Evolutionary conservation across 2,888 invertebrate genomes (phyloP).

Genomic region (Eristalinus sepulchralis): DNA sequence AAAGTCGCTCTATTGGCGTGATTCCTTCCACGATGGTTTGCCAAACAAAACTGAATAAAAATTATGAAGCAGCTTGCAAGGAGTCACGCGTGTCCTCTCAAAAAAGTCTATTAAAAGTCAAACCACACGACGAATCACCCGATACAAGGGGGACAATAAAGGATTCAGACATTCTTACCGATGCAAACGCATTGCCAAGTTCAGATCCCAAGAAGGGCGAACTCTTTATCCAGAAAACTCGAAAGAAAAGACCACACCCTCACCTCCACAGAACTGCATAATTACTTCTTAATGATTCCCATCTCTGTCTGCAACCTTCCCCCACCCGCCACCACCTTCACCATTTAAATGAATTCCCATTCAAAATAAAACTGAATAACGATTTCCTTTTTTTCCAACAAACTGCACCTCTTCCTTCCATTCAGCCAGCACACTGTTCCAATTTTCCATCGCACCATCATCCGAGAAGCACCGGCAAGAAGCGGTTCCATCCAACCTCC

Average conservation of each 20-base stretch:
- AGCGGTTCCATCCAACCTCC: background rate
- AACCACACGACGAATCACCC: too few relatives aligned
- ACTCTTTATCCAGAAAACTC: too few relatives aligned
- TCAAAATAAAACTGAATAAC: constrained; percentile 1
- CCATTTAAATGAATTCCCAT: background rate
- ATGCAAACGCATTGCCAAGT: background rate
- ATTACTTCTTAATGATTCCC: background rate
- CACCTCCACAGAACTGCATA: background rate
- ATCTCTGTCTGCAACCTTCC: background rate
- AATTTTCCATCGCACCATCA: constrained; percentile 12
- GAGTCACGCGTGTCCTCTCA: too few relatives aligned
- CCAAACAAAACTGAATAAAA: too few relatives aligned
- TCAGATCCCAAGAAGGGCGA: background rate
- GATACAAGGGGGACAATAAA: too few relatives aligned
- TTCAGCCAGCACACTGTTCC: constrained; percentile 30
- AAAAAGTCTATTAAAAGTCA: too few relatives aligned
- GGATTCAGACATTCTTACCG: too few relatives aligned
- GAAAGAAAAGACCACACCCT: background rate
- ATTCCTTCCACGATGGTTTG: too few relatives aligned
- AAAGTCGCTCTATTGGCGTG: too few relatives aligned
- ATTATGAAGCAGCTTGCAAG: too few relatives aligned
- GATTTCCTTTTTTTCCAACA: background rate
- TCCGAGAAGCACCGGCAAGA: background rate
- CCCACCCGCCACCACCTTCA: background rate
- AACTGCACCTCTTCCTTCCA: background rate